Conservation (phyloP, 2,888 invertebrate species). For the Ectemnius lituratus region DNA sequence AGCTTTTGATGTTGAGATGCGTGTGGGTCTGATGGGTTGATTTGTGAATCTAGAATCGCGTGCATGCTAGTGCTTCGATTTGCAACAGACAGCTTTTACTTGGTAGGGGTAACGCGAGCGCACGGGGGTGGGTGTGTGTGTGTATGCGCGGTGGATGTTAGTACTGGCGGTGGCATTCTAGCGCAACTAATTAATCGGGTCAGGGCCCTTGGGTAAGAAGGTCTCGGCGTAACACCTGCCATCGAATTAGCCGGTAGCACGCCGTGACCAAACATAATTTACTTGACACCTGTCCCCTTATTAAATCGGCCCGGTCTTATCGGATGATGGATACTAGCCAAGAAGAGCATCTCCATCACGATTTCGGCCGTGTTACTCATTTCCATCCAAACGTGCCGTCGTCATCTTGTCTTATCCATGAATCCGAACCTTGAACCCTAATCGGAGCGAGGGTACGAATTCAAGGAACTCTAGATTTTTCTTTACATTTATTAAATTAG, state of each 20-base stretch:
- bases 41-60: too few relatives aligned
- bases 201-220: conserved; percentile 3
- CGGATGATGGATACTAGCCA: conserved; percentile 1
- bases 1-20: too few relatives aligned
- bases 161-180: too few relatives aligned
- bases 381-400: background rate
- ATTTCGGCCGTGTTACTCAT: background rate
- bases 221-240: background rate
- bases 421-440: background rate
- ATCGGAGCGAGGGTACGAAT: background rate
- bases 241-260: conserved; percentile 17
- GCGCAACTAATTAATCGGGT: conserved; percentile 49
- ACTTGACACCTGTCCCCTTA: conserved; percentile 11
- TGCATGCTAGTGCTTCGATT: too few relatives aligned
- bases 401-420: background rate
- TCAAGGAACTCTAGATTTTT: background rate
- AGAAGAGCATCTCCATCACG: background rate
- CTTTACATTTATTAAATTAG: too few relatives aligned
- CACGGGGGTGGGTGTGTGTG: too few relatives aligned
- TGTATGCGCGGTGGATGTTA: too few relatives aligned
- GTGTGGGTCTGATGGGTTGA: too few relatives aligned
- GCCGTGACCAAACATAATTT: conserved; percentile 17
- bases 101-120: too few relatives aligned
- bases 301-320: background rate
- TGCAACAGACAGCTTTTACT: too few relatives aligned